Percentiles rank a stretch among this genome's conserved stretches.
Evolutionary conservation across 2,888 invertebrate genomes (phyloP).

Genomic region (Acrobasis suavella): DNA sequence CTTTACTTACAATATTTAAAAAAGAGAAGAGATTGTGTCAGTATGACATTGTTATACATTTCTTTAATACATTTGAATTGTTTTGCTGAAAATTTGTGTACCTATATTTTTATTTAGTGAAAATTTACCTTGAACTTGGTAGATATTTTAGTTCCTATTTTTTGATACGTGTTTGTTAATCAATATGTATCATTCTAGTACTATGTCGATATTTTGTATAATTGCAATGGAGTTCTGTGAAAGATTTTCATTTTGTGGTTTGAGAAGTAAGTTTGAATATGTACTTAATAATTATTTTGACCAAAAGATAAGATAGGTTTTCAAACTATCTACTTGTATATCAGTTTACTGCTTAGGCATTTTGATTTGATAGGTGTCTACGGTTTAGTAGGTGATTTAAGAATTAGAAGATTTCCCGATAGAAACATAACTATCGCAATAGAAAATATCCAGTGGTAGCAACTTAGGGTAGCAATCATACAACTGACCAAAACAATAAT

Average conservation of each 20-base stretch:
- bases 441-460: too few relatives aligned
- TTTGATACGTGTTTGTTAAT: neutral
- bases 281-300: too few relatives aligned
- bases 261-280: constrained; percentile 85
- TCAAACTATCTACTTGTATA: too few relatives aligned
- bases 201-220: constrained; percentile 89
- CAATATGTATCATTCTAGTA: constrained; percentile 70
- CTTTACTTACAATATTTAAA: neutral
- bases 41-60: neutral
- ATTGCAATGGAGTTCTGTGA: constrained; percentile 93
- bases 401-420: too few relatives aligned
- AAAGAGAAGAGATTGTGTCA: neutral
- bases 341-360: too few relatives aligned
- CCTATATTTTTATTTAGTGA: neutral
- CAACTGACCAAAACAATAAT: too few relatives aligned
- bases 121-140: neutral
- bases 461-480: too few relatives aligned
- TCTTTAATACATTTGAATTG: neutral
- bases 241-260: constrained; percentile 92
- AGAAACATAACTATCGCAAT: too few relatives aligned
- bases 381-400: too few relatives aligned
- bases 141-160: neutral
- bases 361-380: too few relatives aligned
- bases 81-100: neutral
- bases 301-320: too few relatives aligned